A percentile compares a stretch with the other conserved stretches of the same genome.
phyloP scores from a whole-genome alignment of 2,113 vertebrate species.

The Corydoras sp. region DNA sequence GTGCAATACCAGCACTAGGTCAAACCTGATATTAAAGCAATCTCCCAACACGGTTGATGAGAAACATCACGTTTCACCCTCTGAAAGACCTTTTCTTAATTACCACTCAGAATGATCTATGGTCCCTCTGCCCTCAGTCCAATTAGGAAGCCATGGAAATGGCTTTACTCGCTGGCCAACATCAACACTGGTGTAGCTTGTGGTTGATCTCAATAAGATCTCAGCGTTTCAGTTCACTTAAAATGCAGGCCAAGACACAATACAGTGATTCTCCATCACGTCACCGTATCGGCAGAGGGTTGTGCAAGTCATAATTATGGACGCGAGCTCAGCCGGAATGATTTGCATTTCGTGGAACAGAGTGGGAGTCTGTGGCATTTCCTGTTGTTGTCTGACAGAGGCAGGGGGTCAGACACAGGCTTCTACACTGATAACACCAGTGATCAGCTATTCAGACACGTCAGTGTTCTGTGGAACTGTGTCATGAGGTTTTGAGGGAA shows the following conservation, averaged over 20 bases:
- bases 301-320: not conserved
- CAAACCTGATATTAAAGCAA: slow-evolving; percentile 5
- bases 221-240: not conserved
- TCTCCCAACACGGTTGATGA: slow-evolving; percentile 7
- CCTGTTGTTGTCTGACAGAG: slow-evolving; percentile 6
- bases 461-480: too few species aligned
- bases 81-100: slow-evolving; percentile 18
- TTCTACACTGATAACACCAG: not conserved
- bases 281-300: slow-evolving; percentile 1
- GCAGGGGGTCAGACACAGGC: not conserved
- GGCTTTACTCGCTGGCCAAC: slow-evolving; percentile 28
- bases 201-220: slow-evolving; percentile 13
- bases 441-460: too few species aligned
- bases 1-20: slow-evolving; percentile 9
- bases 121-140: slow-evolving; percentile 4
- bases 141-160: slow-evolving; percentile 19
- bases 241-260: slow-evolving; percentile 2
- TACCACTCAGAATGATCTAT: slow-evolving; percentile 33
- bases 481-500: too few species aligned
- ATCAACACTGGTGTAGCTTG: slow-evolving; percentile 22
- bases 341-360: slow-evolving; percentile 13
- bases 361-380: slow-evolving; percentile 23
- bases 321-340: slow-evolving; percentile 9
- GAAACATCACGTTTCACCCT: slow-evolving; percentile 23
- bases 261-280: not conserved